A percentile compares a stretch with the other conserved stretches of the same genome.
These are phyloP conservation scores for Stegostoma tigrinum DNA, from an alignment of 2,113 vertebrate species.

Conservation along the genomic window DNA sequence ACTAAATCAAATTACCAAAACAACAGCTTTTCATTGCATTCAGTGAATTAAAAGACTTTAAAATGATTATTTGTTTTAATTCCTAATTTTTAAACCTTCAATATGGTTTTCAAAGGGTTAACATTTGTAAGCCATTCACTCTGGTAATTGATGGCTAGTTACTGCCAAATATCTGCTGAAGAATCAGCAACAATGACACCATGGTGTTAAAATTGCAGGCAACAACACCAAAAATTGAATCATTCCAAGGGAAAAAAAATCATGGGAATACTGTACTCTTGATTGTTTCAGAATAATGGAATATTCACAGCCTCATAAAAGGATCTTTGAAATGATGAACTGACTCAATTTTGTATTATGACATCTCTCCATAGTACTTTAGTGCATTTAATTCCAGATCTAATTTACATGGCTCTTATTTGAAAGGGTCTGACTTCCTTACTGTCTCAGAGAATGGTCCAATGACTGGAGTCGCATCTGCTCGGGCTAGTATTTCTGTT, in stretches of 20 bases:
- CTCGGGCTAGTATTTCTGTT: background rate
- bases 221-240: background rate
- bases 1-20: background rate
- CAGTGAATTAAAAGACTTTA: background rate
- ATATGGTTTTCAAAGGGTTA: background rate
- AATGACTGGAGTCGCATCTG: background rate
- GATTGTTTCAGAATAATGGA: conserved; percentile 6
- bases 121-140: background rate
- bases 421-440: background rate
- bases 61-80: background rate
- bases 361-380: background rate
- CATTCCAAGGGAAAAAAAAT: conserved; percentile 5
- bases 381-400: background rate
- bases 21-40: background rate
- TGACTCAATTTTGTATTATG: conserved; percentile 19
- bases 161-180: conserved; percentile 8
- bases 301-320: conserved; percentile 9
- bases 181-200: conserved; percentile 26
- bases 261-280: conserved; percentile 7
- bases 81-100: background rate
- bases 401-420: background rate
- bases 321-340: conserved; percentile 7
- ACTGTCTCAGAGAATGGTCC: background rate
- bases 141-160: background rate
- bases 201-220: background rate